Evolutionary conservation across 2,888 invertebrate genomes (phyloP).

Genomic region (Mythimna pallens): DNA sequence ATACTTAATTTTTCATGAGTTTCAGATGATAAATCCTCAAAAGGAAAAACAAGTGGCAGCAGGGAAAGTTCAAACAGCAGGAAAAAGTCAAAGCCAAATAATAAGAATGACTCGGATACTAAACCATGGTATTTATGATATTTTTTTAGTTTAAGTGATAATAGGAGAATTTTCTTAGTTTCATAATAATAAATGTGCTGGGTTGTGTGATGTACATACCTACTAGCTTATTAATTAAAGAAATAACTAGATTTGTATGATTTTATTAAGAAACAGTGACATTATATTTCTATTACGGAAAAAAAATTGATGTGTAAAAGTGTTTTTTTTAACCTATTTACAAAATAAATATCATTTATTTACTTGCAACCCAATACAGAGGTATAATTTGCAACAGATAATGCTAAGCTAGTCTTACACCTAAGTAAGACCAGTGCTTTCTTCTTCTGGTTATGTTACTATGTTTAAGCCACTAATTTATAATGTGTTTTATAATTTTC

Average conservation of each 20-base stretch:
- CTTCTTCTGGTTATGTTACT: not conserved
- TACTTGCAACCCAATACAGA: not conserved
- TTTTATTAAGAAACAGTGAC: not conserved
- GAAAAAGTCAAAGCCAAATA: slow-evolving; percentile 79
- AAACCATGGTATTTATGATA: slow-evolving; percentile 65
- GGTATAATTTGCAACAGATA: not conserved
- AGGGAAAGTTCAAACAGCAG: slow-evolving; percentile 78
- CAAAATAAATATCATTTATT: too few relatives aligned
- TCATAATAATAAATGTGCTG: not conserved
- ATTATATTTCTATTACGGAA: slow-evolving; percentile 13
- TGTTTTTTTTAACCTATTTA: too few relatives aligned
- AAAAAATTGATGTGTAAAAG: too few relatives aligned
- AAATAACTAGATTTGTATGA: not conserved
- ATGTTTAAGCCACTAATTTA: not conserved
- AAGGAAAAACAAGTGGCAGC: slow-evolving; percentile 74
- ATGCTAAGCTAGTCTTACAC: not conserved
- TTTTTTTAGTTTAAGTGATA: not conserved
- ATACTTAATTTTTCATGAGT: slow-evolving; percentile 22
- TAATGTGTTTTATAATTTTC: slow-evolving; percentile 42
- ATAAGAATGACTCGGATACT: slow-evolving; percentile 68
- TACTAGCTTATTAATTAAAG: too few relatives aligned
- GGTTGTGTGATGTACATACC: not conserved
- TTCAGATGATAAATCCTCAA: slow-evolving; percentile 68
- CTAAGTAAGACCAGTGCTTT: not conserved
- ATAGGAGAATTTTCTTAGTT: not conserved